phyloP scores from a whole-genome alignment of 2,113 vertebrate genomes.

The Micronisus gabar region DNA sequence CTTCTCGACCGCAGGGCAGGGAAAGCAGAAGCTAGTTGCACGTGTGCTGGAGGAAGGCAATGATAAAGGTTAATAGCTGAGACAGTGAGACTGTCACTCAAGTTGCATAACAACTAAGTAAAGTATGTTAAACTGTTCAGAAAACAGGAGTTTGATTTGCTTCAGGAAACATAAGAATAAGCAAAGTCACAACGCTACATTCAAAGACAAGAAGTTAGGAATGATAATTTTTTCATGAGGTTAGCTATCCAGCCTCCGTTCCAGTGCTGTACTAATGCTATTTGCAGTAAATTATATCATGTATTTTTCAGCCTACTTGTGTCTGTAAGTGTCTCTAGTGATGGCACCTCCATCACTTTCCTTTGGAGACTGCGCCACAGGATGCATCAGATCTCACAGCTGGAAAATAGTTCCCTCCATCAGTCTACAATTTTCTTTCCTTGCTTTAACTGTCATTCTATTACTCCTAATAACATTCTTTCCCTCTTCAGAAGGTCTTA shows the following conservation, averaged over 20 bases:
- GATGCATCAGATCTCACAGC: background rate
- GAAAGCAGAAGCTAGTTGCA: background rate
- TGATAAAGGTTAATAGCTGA: background rate
- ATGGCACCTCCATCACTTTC: background rate
- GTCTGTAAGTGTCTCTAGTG: background rate
- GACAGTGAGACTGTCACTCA: background rate
- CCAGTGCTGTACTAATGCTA: background rate
- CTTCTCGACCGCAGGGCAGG: background rate
- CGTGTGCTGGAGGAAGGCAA: background rate
- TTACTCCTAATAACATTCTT: background rate
- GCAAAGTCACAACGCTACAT: background rate
- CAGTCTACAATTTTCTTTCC: background rate
- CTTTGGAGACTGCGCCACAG: background rate
- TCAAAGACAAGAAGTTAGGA: background rate
- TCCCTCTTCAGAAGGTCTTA: background rate
- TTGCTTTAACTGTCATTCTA: background rate
- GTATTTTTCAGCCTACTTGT: background rate
- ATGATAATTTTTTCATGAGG: background rate
- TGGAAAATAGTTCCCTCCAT: background rate
- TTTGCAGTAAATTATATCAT: background rate
- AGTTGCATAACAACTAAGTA: background rate
- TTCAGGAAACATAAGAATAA: background rate
- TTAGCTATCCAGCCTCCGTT: background rate
- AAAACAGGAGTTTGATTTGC: background rate
- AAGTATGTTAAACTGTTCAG: background rate